Evolutionary conservation across 2,888 invertebrate species (phyloP), one percentile per base, ranked within the genome.

Genomic region (Trachelus tabidus): DNA sequence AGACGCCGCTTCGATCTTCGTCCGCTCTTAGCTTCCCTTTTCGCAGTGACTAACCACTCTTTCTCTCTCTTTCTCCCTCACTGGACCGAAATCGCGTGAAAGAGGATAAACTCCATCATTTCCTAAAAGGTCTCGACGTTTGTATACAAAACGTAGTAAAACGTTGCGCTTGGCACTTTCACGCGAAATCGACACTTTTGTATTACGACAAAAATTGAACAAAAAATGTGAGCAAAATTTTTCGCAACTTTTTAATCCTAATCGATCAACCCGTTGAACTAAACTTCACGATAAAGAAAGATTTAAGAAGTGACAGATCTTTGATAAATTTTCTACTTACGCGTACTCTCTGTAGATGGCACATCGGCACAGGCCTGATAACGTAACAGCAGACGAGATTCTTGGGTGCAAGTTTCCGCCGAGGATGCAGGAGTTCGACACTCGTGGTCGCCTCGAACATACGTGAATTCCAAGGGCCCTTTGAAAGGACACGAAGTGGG

Each of bases 291-390:
- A 15, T 40, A 40, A 40, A 15, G 23, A 56, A 23, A 23, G 23
- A 1, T 9, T 56, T 56, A 9, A 23, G 9, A 56, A 56, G 56
- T 23, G 23, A 56, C 9, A 2, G 23, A 56, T 56, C 56, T 15
- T 56, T 2, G 56, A 56, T 23, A 23, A 56, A 23, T 56, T 56
- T 9, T 23, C 2, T 23, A 56, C 56, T 56, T 56, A 56, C 96
- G 95, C 85, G 95, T 95, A 88, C 96, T 96, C 91, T 97, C 96
- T 0, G 96, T 95, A 73, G 95, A 94, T 0, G 93, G 93, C 6
- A 97, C 94, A 87, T 97, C 96, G 0, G 96, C 95, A 88, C 97
- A 97, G 0, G 96, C 96, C 92, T 96, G 96, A 91, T 96, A 97
- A 81, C 96, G 94, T 82, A 97, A 93, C 81, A 97, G 94, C 73